Evolutionary conservation across 1,140 invertebrate genomes (phyloP), one percentile per base, ranked within the genome.

Genomic region (Calephelis virginiensis): DNA sequence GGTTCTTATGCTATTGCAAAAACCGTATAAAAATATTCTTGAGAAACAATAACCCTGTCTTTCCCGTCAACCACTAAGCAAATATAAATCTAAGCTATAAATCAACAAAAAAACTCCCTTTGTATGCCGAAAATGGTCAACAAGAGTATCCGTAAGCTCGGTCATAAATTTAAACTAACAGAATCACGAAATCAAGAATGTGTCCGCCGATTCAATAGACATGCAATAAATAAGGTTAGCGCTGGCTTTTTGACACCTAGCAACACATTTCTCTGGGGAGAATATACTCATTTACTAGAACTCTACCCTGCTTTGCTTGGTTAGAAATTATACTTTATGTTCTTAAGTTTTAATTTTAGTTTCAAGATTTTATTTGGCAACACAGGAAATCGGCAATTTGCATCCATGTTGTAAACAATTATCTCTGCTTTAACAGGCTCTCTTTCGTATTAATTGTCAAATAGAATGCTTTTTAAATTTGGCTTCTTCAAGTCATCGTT

Each of bases 161-260:
- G 61, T 49, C 45, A 70, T 72, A 68, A 75, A 75, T 75, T 71
- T 70, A 6, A 14, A 48, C 67, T 45, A 62, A 65, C 66, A 50
- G 67, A 50, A 47, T 70, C 69, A 64, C 60, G 63, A 72, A 68
- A 67, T 73, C 75, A 66, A 65, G 67, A 73, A 75, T 68, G 63
- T 73, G 71, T 75, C 73, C 65, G 62, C 63, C 71, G 67, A 73
- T 76, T 74, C 67, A 74, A 75, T 61, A 50, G 72, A 72, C 75
- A 70, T 69, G 68, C 63, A 65, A 77, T 80, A 80, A 79, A 80
- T 78, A 80, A 73, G 68, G 68, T 46, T 70, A 74, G 65, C 69
- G 73, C 76, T 72, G 70, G 75, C 73, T 72, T 77, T 78, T 78
- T 80, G 72, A 78, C 77, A 77, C 71, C 73, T 66, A 64, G 8